Evolutionary conservation across 1,140 invertebrate species (phyloP).

Genomic region (Pseudomyrmex dendroicus): DNA sequence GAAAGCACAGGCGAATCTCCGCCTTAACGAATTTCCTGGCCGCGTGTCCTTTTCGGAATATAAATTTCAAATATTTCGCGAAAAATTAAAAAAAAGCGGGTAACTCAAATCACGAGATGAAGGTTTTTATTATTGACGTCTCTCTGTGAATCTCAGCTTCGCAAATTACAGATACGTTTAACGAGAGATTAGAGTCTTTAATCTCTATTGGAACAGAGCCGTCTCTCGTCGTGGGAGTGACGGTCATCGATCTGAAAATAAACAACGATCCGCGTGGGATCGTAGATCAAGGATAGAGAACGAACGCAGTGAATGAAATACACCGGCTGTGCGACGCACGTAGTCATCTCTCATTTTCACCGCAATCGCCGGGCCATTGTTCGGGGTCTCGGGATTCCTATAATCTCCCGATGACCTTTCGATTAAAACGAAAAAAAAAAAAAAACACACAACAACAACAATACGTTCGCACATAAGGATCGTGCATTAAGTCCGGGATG

Average conservation of each 20-base stretch:
- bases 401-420: conserved; percentile 29
- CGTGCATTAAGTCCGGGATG: conserved; percentile 32
- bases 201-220: not conserved
- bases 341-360: conserved; percentile 18
- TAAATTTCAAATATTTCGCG: too few species aligned
- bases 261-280: not conserved
- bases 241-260: not conserved
- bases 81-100: too few species aligned
- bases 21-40: too few species aligned
- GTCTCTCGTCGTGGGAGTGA: not conserved
- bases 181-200: too few species aligned
- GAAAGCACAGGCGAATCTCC: too few species aligned
- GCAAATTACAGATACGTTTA: too few species aligned
- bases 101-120: too few species aligned
- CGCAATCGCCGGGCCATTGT: not conserved
- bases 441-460: not conserved
- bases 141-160: too few species aligned
- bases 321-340: conserved; percentile 34
- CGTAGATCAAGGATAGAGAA: conserved; percentile 12
- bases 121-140: too few species aligned
- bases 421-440: not conserved
- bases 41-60: too few species aligned
- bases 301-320: not conserved
- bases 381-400: not conserved
- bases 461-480: conserved; percentile 18